These are phyloP conservation scores for Syndactyla subalaris DNA, from an alignment of 2,797 vertebrate genomes.

Conservation along the genomic window DNA sequence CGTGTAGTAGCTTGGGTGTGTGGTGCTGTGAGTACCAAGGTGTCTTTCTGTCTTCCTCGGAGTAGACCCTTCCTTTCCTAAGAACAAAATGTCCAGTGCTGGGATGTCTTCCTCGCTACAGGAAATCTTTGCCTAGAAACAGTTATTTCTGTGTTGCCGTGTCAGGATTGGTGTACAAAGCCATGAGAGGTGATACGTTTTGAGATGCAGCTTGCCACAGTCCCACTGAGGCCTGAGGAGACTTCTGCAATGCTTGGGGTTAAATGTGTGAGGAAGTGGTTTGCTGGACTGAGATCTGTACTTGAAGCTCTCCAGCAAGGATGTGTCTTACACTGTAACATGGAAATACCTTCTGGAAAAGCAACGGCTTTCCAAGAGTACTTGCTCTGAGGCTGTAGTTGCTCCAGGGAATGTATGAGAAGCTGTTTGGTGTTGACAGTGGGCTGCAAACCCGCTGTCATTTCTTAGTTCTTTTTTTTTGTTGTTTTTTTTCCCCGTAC, in stretches of 20 bases:
- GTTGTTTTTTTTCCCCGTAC: not conserved
- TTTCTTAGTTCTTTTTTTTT: not conserved
- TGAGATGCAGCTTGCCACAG: not conserved
- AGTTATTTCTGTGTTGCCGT: accelerated
- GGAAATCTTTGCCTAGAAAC: not conserved
- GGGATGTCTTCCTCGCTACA: not conserved
- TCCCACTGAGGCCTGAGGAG: not conserved
- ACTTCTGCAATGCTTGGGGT: not conserved
- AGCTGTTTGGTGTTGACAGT: not conserved
- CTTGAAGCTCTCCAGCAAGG: not conserved
- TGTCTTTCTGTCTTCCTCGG: not conserved
- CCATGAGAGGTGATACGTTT: accelerated
- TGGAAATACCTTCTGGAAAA: not conserved
- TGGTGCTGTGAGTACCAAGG: not conserved
- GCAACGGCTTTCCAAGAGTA: not conserved
- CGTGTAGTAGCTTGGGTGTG: not conserved
- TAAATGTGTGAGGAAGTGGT: not conserved
- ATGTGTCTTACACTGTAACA: accelerated
- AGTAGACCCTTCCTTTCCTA: not conserved
- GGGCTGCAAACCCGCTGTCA: not conserved
- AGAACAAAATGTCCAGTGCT: not conserved
- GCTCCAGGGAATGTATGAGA: not conserved
- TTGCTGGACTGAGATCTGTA: not conserved
- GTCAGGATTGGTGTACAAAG: not conserved
- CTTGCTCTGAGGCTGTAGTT: not conserved